Evolutionary conservation across 2,113 vertebrate genomes (phyloP).

Genomic region (Oryzias curvinotus): DNA sequence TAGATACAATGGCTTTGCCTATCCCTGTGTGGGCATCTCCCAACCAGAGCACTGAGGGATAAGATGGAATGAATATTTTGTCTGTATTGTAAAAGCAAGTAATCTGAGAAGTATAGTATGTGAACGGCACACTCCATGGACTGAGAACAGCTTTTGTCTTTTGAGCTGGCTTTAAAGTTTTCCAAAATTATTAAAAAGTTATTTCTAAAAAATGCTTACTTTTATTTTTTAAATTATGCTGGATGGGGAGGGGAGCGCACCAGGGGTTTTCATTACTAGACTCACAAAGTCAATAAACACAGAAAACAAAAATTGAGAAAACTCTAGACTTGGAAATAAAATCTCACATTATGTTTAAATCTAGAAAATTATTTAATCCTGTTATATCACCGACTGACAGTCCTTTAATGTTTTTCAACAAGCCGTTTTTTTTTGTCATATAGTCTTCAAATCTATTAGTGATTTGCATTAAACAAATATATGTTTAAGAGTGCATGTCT

Average conservation of each 20-base stretch:
- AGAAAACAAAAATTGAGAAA: conserved; percentile 60
- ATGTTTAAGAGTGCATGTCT: too few species aligned
- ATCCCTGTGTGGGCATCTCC: conserved; percentile 73
- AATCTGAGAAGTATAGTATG: conserved; percentile 61
- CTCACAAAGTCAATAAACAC: conserved; percentile 51
- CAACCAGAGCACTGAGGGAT: conserved; percentile 55
- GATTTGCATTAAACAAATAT: too few species aligned
- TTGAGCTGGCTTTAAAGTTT: conserved; percentile 43
- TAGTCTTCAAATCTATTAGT: too few species aligned
- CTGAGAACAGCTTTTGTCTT: conserved; percentile 56
- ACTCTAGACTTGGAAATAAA: conserved; percentile 47
- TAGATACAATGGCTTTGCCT: conserved; percentile 73
- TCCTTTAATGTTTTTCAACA: too few species aligned
- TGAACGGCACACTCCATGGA: conserved; percentile 40
- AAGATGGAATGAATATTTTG: conserved; percentile 61
- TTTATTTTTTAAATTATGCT: conserved; percentile 13
- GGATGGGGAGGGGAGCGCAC: neutral
- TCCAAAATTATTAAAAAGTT: conserved; percentile 29
- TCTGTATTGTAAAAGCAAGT: conserved; percentile 56
- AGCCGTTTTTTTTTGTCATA: too few species aligned
- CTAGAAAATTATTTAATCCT: conserved; percentile 24
- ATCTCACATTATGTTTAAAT: conserved; percentile 61
- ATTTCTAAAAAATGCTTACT: conserved; percentile 24
- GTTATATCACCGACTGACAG: too few species aligned
- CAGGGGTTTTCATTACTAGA: conserved; percentile 36